A percentile compares a stretch with the other conserved stretches of the same genome.
phyloP scores from a whole-genome alignment of 2,797 vertebrate genomes.

The Pachyuromys duprasi region DNA sequence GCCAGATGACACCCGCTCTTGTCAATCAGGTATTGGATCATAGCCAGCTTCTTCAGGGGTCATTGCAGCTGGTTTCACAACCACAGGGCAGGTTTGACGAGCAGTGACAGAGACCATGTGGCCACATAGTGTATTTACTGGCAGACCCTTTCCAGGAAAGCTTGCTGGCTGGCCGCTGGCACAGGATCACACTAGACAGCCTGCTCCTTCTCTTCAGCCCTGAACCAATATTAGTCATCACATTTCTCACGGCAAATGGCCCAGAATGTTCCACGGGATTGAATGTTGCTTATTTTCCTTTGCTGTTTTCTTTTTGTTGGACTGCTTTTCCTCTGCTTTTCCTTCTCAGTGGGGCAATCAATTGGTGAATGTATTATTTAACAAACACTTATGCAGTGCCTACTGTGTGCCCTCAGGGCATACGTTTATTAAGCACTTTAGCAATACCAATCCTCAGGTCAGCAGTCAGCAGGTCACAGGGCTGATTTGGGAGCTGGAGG shows the following conservation, averaged over 20 bases:
- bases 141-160: background rate
- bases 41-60: fast-evolving
- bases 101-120: background rate
- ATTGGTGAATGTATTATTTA: background rate
- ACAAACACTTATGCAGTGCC: background rate
- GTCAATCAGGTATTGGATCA: background rate
- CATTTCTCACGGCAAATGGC: background rate
- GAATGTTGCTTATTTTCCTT: background rate
- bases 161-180: background rate
- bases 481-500: background rate
- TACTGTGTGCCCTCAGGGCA: too few relatives aligned
- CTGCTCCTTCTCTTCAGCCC: too few relatives aligned
- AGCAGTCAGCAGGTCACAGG: background rate
- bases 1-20: background rate
- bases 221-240: fast-evolving
- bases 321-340: background rate
- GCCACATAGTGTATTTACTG: background rate
- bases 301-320: background rate
- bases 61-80: background rate
- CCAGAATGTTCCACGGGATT: background rate
- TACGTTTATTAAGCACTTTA: too few relatives aligned
- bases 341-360: fast-evolving
- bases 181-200: fast-evolving
- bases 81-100: fast-evolving
- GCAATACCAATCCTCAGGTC: background rate